These are phyloP conservation scores for Sebastes miniatus DNA, from an alignment of 2,797 vertebrate species.

Conservation along the genomic window DNA sequence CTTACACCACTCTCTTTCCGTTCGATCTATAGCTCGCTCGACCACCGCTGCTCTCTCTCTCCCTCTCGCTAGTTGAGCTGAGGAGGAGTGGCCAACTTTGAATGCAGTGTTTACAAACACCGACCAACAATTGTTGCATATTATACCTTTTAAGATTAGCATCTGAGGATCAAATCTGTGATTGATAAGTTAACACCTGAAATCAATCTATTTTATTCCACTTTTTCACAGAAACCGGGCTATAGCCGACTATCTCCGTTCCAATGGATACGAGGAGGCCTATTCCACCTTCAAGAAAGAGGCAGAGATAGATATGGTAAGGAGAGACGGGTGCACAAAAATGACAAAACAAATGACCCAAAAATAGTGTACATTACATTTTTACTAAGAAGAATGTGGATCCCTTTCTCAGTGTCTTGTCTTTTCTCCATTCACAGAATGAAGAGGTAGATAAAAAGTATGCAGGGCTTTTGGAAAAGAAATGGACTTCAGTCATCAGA, in stretches of 20 bases:
- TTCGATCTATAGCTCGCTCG: too few relatives aligned
- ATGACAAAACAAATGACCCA: neutral
- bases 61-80: too few relatives aligned
- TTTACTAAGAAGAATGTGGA: neutral
- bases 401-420: neutral
- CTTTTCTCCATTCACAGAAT: conserved; percentile 82
- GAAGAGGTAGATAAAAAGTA: conserved; percentile 99
- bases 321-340: conserved; percentile 23
- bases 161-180: neutral
- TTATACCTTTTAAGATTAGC: neutral
- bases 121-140: too few relatives aligned
- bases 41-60: too few relatives aligned
- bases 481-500: conserved; percentile 99
- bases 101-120: too few relatives aligned
- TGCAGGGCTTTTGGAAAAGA: conserved; percentile 98
- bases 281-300: conserved; percentile 99
- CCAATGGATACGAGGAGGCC: conserved; percentile 98
- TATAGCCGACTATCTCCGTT: conserved; percentile 99
- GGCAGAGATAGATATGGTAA: conserved; percentile 97
- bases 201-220: neutral
- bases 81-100: too few relatives aligned
- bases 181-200: neutral
- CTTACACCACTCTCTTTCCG: too few relatives aligned
- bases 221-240: conserved; percentile 92
- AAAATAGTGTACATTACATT: neutral